Base-by-base conservation (phyloP, 2,888 invertebrate genomes). In the Perdita meconis region DNA sequence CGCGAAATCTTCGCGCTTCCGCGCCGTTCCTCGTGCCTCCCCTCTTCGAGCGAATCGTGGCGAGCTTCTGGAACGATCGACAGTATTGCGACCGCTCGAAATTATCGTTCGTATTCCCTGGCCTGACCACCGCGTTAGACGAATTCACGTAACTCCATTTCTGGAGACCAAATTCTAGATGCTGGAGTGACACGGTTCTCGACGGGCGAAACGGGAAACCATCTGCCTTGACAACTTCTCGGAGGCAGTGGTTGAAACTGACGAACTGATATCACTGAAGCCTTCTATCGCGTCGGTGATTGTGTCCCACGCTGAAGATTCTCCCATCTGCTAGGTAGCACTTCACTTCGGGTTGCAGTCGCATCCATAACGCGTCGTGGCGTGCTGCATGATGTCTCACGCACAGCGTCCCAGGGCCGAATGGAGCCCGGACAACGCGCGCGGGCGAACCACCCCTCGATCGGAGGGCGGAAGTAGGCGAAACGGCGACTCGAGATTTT, bases 51-150 rank as follows among this genome's bases (percentile, higher is more conserved):
- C 50, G 50, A 13, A 4, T 4, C 13, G 12, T n/a, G 13, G 6
- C 24, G n/a, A 16, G 53, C 59, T 67, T 64, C 67, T 56, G 53
- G 34, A 65, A 57, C 40, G 57, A 76, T 67, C 64, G 40, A 42
- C 19, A 13, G 6, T 30, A 16, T 34, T 19, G 19, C 30, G n/a
- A 5, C 19, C 13, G 10, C 34, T 51, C 40, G 24, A 30, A 30
- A 30, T 40, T 40, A 8, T 34, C 22, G 64, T 53, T 51, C 24
- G 26, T n/a, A 19, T 19, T 19, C 47, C 10, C 22, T 22, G 12
- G 22, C 16, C 0, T 22, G 47, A 19, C 10, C 47, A 22, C 22
- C 47, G 19, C n/a, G 44, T 10, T 10, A 22, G 6, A 1, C 22
- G 8, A 30, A 10, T 55, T 34, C 34, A 55, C 34, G 53, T 34